Conservation (phyloP, 2,113 vertebrate species). For the Montifringilla adamsi region DNA sequence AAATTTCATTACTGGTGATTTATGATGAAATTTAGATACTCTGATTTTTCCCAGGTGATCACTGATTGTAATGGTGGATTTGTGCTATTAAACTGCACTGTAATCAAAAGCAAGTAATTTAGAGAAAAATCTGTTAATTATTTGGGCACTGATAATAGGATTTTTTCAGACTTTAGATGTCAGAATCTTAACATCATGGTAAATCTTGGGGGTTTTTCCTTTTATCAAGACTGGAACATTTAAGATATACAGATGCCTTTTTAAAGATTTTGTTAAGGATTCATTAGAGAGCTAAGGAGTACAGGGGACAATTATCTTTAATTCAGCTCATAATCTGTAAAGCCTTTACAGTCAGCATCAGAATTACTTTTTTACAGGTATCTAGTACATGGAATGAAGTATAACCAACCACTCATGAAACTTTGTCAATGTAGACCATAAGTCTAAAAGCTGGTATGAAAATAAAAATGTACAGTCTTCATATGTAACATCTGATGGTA, state of each 20-base stretch:
- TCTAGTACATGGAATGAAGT: not conserved
- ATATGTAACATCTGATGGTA: not conserved
- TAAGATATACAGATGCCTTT: not conserved
- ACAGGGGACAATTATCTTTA: not conserved
- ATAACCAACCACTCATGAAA: not conserved
- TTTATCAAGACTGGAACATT: not conserved
- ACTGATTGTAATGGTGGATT: not conserved
- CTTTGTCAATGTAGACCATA: not conserved
- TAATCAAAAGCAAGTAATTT: not conserved
- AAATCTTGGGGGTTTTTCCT: rapidly evolving
- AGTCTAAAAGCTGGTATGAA: not conserved
- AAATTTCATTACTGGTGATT: not conserved
- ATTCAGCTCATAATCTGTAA: not conserved
- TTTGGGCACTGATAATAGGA: not conserved
- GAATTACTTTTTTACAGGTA: not conserved
- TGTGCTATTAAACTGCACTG: not conserved
- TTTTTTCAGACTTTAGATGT: not conserved
- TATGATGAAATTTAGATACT: not conserved
- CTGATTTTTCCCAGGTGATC: not conserved
- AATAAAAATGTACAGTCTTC: not conserved
- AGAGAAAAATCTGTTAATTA: not conserved
- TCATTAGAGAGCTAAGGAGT: not conserved
- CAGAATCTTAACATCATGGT: not conserved
- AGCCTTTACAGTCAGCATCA: not conserved
- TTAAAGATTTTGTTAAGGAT: not conserved